Percentiles rank a stretch among this genome's conserved stretches.
Evolutionary conservation across 2,113 vertebrate species (phyloP).

Genomic region (Corythoichthys haematopterus): DNA sequence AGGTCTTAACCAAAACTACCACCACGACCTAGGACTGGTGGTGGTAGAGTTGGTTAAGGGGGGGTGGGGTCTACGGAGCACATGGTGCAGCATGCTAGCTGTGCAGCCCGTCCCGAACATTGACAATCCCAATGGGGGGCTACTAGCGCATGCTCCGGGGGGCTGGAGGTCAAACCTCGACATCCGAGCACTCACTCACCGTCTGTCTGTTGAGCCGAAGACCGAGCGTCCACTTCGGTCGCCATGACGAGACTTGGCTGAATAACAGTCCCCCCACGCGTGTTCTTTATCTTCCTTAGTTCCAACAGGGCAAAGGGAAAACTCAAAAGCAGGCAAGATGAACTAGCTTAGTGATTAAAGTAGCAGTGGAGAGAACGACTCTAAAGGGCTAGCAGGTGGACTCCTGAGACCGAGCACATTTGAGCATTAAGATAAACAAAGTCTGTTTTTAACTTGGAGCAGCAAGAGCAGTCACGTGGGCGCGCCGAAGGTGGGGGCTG

Average conservation of each 20-base stretch:
- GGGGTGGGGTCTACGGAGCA: conserved; percentile 41
- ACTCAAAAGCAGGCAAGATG: not conserved
- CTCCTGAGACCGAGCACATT: conserved; percentile 38
- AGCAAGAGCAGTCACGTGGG: conserved; percentile 59
- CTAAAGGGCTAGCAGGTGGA: not conserved
- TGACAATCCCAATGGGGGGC: conserved; percentile 49
- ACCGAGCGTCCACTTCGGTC: conserved; percentile 71
- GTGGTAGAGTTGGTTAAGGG: not conserved
- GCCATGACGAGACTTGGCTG: conserved; percentile 63
- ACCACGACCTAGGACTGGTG: not conserved
- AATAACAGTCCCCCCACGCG: conserved; percentile 10
- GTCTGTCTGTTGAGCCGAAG: conserved; percentile 48
- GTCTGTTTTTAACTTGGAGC: conserved; percentile 78
- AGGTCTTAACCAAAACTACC: not conserved
- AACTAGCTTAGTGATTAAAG: not conserved
- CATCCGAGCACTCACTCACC: conserved; percentile 52
- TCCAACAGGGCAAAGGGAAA: not conserved
- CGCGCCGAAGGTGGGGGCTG: conserved; percentile 54
- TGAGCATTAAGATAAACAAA: conserved; percentile 65
- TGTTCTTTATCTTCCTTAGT: not conserved
- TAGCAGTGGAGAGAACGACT: not conserved
- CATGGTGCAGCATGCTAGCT: conserved; percentile 60
- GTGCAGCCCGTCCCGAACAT: conserved; percentile 54
- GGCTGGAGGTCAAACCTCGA: not conserved
- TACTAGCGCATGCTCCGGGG: conserved; percentile 2